phyloP scores from a whole-genome alignment of 2,888 invertebrate genomes.

The Aspidapion aeneum region DNA sequence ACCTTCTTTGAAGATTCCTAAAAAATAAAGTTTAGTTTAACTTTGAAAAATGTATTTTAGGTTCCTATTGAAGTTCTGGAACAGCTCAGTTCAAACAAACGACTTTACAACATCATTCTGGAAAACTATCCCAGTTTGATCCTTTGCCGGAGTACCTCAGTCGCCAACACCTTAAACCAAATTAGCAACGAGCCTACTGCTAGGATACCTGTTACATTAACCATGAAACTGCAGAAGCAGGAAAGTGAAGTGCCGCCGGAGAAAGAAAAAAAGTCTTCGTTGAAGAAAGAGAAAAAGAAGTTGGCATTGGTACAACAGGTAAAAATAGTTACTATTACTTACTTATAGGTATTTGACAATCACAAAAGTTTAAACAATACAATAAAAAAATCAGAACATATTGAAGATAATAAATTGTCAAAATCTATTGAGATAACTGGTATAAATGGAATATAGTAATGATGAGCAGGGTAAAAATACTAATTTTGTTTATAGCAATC shows the following conservation, averaged over 20 bases:
- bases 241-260: constrained; percentile 23
- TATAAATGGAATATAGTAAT: no score
- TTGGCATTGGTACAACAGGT: constrained; percentile 26
- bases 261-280: constrained; percentile 14
- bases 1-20: no score
- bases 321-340: constrained; percentile 14
- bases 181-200: constrained; percentile 37
- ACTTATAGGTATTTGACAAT: no score
- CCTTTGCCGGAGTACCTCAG: constrained; percentile 58
- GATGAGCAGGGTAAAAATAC: no score
- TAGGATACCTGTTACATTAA: constrained; percentile 58
- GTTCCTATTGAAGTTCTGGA: constrained; percentile 63
- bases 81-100: constrained; percentile 59
- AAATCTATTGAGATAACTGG: no score
- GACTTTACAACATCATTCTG: constrained; percentile 65
- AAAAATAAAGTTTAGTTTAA: no score
- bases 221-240: constrained; percentile 56
- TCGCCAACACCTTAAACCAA: constrained; percentile 55
- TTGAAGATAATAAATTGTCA: no score
- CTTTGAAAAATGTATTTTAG: no score
- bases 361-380: no score
- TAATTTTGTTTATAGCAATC: constrained; percentile 28
- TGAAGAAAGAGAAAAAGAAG: constrained; percentile 9
- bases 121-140: constrained; percentile 70
- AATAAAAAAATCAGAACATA: no score